phyloP scores from a whole-genome alignment of 2,797 vertebrate genomes.

The Xenopus petersii region DNA sequence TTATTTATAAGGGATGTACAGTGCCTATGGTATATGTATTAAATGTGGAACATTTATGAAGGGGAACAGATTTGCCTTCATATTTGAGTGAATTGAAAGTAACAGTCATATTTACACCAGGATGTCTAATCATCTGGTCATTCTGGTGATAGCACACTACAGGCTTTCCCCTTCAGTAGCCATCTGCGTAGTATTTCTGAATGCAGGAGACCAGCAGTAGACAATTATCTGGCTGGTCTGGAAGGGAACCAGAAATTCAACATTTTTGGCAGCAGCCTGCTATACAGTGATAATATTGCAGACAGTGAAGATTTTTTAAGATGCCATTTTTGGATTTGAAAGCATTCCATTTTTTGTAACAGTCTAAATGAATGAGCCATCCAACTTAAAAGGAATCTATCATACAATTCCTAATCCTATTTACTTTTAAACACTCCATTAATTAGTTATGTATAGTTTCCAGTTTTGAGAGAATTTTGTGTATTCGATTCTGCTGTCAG shows the following conservation, averaged over 20 bases:
- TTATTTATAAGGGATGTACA: too few relatives aligned
- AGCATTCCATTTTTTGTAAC: neutral
- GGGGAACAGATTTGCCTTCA: constrained; percentile 4
- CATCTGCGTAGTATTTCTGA: constrained; percentile 44
- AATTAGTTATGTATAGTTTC: constrained; percentile 39
- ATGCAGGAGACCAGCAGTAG: constrained; percentile 27
- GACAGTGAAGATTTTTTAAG: constrained; percentile 23
- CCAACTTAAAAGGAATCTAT: neutral
- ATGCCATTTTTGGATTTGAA: constrained; percentile 10
- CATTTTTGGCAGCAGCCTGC: constrained; percentile 34
- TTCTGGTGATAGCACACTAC: constrained; percentile 29
- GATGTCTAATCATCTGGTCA: constrained; percentile 43
- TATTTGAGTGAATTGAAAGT: constrained; percentile 9
- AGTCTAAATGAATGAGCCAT: neutral
- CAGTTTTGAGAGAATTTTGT: neutral
- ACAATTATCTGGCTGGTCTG: constrained; percentile 37
- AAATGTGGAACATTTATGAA: neutral
- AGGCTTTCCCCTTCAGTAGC: constrained; percentile 22
- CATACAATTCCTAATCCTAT: constrained; percentile 1
- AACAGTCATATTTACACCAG: constrained; percentile 31
- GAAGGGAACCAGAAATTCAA: constrained; percentile 36
- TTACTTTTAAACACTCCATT: constrained; percentile 40
- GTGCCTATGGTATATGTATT: too few relatives aligned
- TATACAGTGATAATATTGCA: constrained; percentile 15
- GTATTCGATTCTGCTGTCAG: neutral